phyloP scores from a whole-genome alignment of 2,888 invertebrate species.

The Torymus texanus region DNA sequence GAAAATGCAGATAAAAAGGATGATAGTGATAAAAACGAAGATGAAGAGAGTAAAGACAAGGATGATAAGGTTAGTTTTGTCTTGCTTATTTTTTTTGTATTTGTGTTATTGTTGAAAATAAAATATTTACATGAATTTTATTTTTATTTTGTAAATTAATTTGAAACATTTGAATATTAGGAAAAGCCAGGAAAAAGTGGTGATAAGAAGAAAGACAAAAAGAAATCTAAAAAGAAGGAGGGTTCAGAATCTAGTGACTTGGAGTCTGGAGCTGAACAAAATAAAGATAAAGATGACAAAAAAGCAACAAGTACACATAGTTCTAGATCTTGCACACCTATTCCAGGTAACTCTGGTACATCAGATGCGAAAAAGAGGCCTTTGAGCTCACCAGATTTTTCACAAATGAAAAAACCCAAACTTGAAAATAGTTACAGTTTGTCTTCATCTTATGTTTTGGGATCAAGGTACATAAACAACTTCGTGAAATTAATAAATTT shows the following conservation, averaged over 20 bases:
- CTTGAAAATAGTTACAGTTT: constrained; percentile 74
- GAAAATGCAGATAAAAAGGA: constrained; percentile 86
- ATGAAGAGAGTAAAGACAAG: constrained; percentile 79
- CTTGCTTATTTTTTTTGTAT: not conserved
- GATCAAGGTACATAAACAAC: constrained; percentile 71
- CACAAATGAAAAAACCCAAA: constrained; percentile 78
- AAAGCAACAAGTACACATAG: constrained; percentile 76
- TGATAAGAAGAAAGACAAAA: constrained; percentile 71
- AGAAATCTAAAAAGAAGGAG: constrained; percentile 69
- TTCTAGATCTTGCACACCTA: constrained; percentile 76
- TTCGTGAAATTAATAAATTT: not conserved
- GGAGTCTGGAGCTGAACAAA: constrained; percentile 71
- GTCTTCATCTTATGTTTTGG: constrained; percentile 74
- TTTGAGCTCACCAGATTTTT: constrained; percentile 74
- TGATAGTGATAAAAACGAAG: constrained; percentile 76
- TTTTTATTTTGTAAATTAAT: no score
- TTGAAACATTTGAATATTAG: constrained; percentile 58
- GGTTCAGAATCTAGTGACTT: constrained; percentile 72
- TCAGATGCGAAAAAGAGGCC: constrained; percentile 68
- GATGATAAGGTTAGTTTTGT: constrained; percentile 72
- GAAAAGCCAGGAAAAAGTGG: constrained; percentile 76
- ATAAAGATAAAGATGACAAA: constrained; percentile 77
- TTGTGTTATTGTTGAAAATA: no score
- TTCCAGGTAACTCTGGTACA: constrained; percentile 70
- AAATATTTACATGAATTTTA: no score